Conservation (phyloP, 1,140 invertebrate species). For the Melitaea cinxia region DNA sequence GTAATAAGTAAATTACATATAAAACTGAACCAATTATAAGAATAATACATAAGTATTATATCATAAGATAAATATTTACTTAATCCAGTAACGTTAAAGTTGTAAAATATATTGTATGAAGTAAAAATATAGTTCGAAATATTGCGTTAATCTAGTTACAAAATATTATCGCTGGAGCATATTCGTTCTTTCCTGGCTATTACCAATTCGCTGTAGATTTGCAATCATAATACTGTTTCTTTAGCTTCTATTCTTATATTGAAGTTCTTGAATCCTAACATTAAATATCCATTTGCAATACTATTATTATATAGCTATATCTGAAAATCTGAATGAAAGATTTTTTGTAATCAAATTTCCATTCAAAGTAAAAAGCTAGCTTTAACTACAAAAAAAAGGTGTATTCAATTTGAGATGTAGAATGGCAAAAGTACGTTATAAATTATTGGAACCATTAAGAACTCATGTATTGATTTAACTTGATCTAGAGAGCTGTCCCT, state of each 20-base stretch:
- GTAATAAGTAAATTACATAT: slow-evolving; percentile 13
- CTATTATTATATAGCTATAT: not conserved
- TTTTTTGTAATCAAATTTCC: no score
- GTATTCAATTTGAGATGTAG: no score
- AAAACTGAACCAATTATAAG: slow-evolving; percentile 8
- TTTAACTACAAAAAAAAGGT: no score
- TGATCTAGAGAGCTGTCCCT: slow-evolving; percentile 16
- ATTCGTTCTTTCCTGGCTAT: slow-evolving; percentile 20
- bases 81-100: no score
- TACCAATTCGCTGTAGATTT: slow-evolving; percentile 36
- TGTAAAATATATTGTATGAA: not conserved
- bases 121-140: not conserved
- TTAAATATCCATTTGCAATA: not conserved
- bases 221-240: slow-evolving; percentile 20
- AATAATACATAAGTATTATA: slow-evolving; percentile 8
- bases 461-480: not conserved
- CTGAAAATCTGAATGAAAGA: no score
- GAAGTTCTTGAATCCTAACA: not conserved
- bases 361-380: no score
- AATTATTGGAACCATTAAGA: not conserved
- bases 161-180: not conserved
- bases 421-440: no score
- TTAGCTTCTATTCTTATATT: not conserved
- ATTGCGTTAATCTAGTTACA: not conserved
- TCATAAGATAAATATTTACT: no score